Evolutionary conservation across 2,113 vertebrate species (phyloP), one percentile per base, ranked within the genome.

Genomic region (Syrrhaptes paradoxus): DNA sequence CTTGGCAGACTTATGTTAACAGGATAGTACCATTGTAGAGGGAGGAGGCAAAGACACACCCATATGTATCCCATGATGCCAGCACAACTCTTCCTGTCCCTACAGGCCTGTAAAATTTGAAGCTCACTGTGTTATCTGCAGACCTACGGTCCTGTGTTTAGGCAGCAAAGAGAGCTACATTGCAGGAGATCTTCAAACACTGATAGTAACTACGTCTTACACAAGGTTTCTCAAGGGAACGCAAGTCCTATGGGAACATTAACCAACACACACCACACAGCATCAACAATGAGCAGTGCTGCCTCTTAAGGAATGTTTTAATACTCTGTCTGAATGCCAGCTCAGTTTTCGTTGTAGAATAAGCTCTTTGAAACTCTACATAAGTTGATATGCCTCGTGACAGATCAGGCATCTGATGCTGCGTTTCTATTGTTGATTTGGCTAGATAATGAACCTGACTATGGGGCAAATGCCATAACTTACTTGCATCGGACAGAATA

Each of bases 1-100:
- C 76, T 95, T 95, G 91, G 71, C 68, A 93, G 57, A 43, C 71
- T 68, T 63, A 71, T 66, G 34, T 90, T 94, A 83, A 87, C 87
- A 97, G 70, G 71, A 95, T 81, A 57, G 52, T 86, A 36, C 67
- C 75, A 93, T 83, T 91, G 59, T 26, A 80, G 78, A 89, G 48
- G 89, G 97, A 85, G 57, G 36, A 95, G 81, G 61, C 93, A 90
- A 85, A 87, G 82, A 68, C 72, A 89, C 46, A 76, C 72, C 77
- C 76, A 0, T 29, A 63, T 6, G 24, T 38, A 62, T 78, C 41
- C 85, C 49, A 38, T 49, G 11, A 62, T 89, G 72, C 87, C 85
- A 91, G 38, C 70, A 32, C 73, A 65, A 7, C 51, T 90, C 65
- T 91, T 74, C 46, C 83, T 74, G 51, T 58, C 82, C 54, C 66